Base-by-base conservation (phyloP, 2,888 invertebrate species). In the Zygaena filipendulae region DNA sequence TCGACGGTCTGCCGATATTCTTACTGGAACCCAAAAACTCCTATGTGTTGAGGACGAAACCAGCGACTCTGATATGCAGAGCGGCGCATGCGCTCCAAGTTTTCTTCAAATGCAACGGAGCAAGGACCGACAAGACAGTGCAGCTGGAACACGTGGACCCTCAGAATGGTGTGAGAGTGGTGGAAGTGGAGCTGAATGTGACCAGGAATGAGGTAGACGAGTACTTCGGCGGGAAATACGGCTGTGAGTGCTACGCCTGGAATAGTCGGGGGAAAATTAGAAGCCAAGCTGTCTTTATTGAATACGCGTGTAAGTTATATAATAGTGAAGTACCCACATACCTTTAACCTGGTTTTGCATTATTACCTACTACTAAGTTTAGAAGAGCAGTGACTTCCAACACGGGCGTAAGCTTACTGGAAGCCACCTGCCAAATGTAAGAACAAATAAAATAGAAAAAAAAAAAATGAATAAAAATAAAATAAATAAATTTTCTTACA, bases 281-380 rank as follows among this genome's bases (percentile, higher is more conserved):
- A 48, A 93, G 92, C 61, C 89, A 89, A 49, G 82, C 87, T 1
- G 91, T 92, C 13, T 82, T 82, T 29, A 84, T 95, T 31, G 88
- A 91, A 60, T 86, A 88, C 51, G 92, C 95, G 48, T 92, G 95
- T 95, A 70, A 93, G 94, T 92, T n/a, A n/a, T n/a, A n/a, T n/a
- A n/a, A n/a, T n/a, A n/a, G n/a, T n/a, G n/a, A 43, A 35, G 12
- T n/a, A n/a, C n/a, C n/a, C n/a, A n/a, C n/a, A n/a, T n/a, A n/a
- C n/a, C n/a, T n/a, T n/a, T n/a, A n/a, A n/a, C n/a, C n/a, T n/a
- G n/a, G n/a, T n/a, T n/a, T n/a, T n/a, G n/a, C n/a, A n/a, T n/a
- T n/a, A n/a, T n/a, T n/a, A n/a, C n/a, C n/a, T n/a, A n/a, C n/a
- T n/a, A n/a, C n/a, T n/a, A n/a, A n/a, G n/a, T n/a, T n/a, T n/a